phyloP scores from a whole-genome alignment of 2,797 vertebrate species.

The Iguana delicatissima region DNA sequence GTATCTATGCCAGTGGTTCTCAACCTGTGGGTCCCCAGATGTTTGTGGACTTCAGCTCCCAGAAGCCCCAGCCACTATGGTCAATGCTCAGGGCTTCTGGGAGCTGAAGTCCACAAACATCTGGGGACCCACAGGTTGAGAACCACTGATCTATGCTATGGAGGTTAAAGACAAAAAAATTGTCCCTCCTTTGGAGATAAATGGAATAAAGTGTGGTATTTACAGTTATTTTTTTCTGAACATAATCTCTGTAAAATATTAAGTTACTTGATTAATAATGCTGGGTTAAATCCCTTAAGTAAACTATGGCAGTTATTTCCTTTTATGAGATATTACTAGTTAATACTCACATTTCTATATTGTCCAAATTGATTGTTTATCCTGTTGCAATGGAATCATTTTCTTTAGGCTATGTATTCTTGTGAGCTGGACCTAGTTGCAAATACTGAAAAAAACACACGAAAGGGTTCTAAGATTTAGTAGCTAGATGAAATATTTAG shows the following conservation, averaged over 20 bases:
- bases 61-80: too few relatives aligned
- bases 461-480: not conserved
- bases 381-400: not conserved
- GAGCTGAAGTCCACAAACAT: too few relatives aligned
- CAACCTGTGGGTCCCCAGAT: too few relatives aligned
- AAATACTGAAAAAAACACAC: not conserved
- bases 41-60: too few relatives aligned
- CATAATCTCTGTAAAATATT: not conserved
- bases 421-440: not conserved
- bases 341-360: rapidly evolving
- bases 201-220: not conserved
- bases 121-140: too few relatives aligned
- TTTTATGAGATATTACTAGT: not conserved
- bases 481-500: not conserved
- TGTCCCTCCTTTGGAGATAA: not conserved
- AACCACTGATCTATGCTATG: not conserved
- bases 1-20: not conserved
- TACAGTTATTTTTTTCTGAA: conserved; percentile 26
- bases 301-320: not conserved
- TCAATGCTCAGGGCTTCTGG: too few relatives aligned
- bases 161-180: conserved; percentile 33
- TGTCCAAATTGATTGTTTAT: conserved; percentile 11
- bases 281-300: not conserved
- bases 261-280: conserved; percentile 14
- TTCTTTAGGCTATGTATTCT: not conserved